phyloP scores from a whole-genome alignment of 2,888 invertebrate genomes.

The Andrena marginata region DNA sequence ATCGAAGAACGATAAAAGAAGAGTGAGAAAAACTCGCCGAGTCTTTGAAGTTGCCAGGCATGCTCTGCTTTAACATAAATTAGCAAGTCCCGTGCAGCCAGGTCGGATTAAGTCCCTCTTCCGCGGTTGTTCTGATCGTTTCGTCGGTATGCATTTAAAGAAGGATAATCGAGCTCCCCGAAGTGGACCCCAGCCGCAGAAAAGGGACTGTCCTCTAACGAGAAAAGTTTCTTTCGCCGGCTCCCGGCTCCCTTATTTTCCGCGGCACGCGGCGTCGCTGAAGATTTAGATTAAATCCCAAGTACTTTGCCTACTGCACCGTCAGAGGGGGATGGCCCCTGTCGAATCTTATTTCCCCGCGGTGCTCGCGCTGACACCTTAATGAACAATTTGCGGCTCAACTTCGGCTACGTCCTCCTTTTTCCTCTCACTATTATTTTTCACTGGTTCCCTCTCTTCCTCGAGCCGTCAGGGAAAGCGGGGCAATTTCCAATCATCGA shows the following conservation, averaged over 20 bases:
- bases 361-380: conserved; percentile 44
- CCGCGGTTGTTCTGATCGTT: conserved; percentile 51
- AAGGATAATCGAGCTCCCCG: conserved; percentile 57
- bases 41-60: too few species aligned
- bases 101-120: conserved; percentile 23
- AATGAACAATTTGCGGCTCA: conserved; percentile 72
- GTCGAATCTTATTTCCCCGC: conserved; percentile 63
- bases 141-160: conserved; percentile 59
- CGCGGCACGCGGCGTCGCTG: conserved; percentile 50
- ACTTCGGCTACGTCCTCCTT: conserved; percentile 32
- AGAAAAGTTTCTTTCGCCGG: conserved; percentile 74
- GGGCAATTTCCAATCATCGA: conserved; percentile 9
- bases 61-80: conserved; percentile 13
- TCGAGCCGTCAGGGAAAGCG: too few species aligned
- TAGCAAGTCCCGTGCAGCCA: conserved; percentile 10
- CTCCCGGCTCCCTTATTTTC: conserved; percentile 72
- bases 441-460: too few species aligned
- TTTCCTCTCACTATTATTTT: too few species aligned
- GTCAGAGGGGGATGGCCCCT: conserved; percentile 18
- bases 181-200: conserved; percentile 6
- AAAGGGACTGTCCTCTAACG: conserved; percentile 68
- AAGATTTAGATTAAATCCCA: conserved; percentile 73
- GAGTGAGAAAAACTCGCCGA: neutral
- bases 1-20: neutral
- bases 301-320: conserved; percentile 64